Evolutionary conservation across 2,888 invertebrate genomes (phyloP).

Genomic region (Epinotia nisella): DNA sequence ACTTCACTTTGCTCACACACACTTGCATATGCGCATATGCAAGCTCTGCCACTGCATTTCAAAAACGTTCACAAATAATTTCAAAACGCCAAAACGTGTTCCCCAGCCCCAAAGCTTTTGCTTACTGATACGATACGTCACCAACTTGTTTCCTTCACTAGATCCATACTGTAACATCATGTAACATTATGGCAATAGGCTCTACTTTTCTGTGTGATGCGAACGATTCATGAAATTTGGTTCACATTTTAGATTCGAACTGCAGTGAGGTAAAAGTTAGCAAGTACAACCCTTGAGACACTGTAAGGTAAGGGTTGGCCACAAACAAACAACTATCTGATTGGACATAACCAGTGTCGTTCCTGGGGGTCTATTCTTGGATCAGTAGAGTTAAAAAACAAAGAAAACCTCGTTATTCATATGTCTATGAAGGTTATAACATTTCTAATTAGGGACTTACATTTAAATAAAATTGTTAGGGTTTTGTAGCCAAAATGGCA

Average conservation of each 20-base stretch:
- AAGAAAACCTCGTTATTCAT: neutral
- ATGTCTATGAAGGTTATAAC: too few species aligned
- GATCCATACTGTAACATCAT: neutral
- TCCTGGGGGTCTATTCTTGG: neutral
- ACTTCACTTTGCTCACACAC: neutral
- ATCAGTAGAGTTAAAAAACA: neutral
- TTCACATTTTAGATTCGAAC: neutral
- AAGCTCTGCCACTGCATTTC: too few species aligned
- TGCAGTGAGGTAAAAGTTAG: neutral
- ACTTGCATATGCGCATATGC: too few species aligned
- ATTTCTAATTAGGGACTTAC: too few species aligned
- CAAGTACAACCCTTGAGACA: conserved; percentile 29
- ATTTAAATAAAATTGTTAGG: too few species aligned
- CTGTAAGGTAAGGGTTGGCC: conserved; percentile 48
- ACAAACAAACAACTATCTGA: conserved; percentile 60
- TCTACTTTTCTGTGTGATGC: too few species aligned
- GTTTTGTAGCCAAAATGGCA: too few species aligned
- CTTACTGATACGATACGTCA: neutral
- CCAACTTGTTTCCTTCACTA: neutral
- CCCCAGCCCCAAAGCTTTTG: too few species aligned
- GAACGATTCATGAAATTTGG: neutral
- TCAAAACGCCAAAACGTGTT: too few species aligned
- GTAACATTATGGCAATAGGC: neutral
- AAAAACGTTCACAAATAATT: too few species aligned
- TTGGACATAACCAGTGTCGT: conserved; percentile 52